A percentile compares a stretch with the other conserved stretches of the same genome.
These are phyloP conservation scores for Phalacrocorax pelagicus DNA, from an alignment of 2,113 vertebrate species.

Conservation along the genomic window DNA sequence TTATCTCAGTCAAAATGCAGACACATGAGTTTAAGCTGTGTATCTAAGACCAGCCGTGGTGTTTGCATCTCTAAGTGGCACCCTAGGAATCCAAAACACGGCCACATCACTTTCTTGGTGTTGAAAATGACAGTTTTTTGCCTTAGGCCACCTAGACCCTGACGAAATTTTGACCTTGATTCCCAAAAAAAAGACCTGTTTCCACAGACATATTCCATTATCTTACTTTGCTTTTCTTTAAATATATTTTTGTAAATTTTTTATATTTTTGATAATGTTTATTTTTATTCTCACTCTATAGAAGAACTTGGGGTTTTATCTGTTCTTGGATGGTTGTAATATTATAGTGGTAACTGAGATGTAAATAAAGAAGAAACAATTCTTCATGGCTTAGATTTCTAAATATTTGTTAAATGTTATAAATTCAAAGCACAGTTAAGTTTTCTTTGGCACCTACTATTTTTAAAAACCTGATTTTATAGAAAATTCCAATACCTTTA, in stretches of 20 bases:
- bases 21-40: neutral
- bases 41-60: neutral
- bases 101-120: neutral
- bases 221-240: neutral
- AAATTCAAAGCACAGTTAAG: neutral
- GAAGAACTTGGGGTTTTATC: neutral
- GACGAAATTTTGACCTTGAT: neutral
- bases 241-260: neutral
- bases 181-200: neutral
- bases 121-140: neutral
- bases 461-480: neutral
- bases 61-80: neutral
- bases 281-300: neutral
- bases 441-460: neutral
- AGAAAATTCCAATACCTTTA: neutral
- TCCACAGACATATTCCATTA: neutral
- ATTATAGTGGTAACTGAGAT: neutral
- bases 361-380: neutral
- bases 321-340: neutral
- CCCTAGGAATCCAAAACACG: neutral
- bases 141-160: neutral
- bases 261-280: neutral
- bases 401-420: neutral
- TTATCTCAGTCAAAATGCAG: neutral
- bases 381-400: neutral